A percentile compares a stretch with the other conserved stretches of the same genome.
Conservation (phyloP, 2,888 invertebrate species). For the Perizoma affinitatum region DNA sequence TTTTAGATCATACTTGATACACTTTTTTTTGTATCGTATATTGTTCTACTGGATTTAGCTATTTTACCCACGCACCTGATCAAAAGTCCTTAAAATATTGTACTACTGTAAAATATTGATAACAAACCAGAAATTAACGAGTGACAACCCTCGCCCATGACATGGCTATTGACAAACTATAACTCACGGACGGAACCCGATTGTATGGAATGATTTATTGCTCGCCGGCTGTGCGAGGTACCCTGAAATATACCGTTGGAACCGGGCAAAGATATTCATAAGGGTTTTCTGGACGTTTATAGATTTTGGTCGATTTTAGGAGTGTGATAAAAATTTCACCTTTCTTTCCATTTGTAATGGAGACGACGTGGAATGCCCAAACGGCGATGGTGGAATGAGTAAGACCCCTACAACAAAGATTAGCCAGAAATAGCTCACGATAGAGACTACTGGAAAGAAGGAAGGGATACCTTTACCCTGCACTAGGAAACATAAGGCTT, state of each 20-base stretch:
- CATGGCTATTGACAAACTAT: constrained; percentile 44
- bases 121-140: not conserved
- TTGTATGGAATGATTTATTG: constrained; percentile 47
- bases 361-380: too few species aligned
- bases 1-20: too few species aligned
- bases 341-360: too few species aligned
- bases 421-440: too few species aligned
- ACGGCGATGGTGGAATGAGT: too few species aligned
- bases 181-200: constrained; percentile 45
- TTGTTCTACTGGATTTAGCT: too few species aligned
- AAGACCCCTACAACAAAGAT: too few species aligned
- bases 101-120: too few species aligned
- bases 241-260: constrained; percentile 24
- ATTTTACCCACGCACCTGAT: not conserved
- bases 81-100: constrained; percentile 10
- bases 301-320: constrained; percentile 6
- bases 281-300: not conserved
- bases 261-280: constrained; percentile 16
- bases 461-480: too few species aligned
- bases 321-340: not conserved
- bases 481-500: too few species aligned
- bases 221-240: constrained; percentile 22
- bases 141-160: constrained; percentile 24
- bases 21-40: too few species aligned
- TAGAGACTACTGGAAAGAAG: too few species aligned